phyloP scores from a whole-genome alignment of 2,113 vertebrate genomes.

The Bothrops jararaca region DNA sequence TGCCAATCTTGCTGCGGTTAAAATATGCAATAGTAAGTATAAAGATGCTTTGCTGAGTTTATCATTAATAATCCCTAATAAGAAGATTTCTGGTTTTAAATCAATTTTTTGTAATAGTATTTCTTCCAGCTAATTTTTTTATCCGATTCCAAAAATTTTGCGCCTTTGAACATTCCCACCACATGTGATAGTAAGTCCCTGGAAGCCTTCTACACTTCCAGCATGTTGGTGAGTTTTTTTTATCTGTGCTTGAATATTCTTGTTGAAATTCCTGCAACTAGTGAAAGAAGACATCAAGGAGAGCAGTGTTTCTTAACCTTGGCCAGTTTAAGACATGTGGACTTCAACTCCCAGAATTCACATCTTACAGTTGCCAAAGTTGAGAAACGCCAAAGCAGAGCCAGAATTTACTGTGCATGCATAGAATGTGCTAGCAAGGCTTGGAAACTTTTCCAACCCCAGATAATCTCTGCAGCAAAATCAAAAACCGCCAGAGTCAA shows the following conservation, averaged over 20 bases:
- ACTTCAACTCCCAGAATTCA: background rate
- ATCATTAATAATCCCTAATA: no score
- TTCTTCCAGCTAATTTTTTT: no score
- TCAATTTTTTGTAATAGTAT: no score
- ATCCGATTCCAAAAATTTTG: no score
- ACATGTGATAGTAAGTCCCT: no score
- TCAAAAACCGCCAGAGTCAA: background rate
- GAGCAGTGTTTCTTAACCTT: background rate
- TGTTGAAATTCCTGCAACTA: background rate
- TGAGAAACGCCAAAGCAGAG: background rate
- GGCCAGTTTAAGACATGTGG: background rate
- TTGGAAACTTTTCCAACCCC: background rate
- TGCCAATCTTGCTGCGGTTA: no score
- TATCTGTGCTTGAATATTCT: background rate
- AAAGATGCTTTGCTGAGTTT: no score
- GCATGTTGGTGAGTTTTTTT: no score
- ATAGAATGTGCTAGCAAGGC: background rate
- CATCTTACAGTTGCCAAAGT: background rate
- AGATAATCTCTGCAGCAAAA: background rate
- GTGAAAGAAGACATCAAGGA: background rate
- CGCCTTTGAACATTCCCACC: no score
- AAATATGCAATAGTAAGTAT: no score
- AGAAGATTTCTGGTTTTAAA: no score
- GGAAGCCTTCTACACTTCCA: no score
- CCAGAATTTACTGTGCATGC: background rate